These are phyloP conservation scores for Anguilla anguilla DNA, from an alignment of 2,797 vertebrate genomes.

Conservation along the genomic window DNA sequence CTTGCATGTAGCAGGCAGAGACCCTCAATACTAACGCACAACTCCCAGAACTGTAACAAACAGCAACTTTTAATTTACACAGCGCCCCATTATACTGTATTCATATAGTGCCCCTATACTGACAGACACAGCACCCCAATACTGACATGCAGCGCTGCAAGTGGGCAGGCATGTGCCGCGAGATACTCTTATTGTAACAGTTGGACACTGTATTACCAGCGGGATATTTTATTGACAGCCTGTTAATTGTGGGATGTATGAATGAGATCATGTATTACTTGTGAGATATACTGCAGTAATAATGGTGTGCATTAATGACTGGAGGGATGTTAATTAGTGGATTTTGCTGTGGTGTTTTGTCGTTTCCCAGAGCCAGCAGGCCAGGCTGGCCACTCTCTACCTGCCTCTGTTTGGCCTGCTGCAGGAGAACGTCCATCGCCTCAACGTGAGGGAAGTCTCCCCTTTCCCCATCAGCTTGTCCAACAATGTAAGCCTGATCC, in stretches of 20 bases:
- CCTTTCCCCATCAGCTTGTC: slow-evolving; percentile 80
- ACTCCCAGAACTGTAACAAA: too few relatives aligned
- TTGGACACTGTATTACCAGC: background rate
- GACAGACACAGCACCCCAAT: background rate
- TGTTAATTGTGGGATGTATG: background rate
- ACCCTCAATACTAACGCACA: too few relatives aligned
- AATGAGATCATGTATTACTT: background rate
- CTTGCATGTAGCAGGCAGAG: too few relatives aligned
- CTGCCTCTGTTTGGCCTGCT: slow-evolving; percentile 91
- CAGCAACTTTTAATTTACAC: too few relatives aligned
- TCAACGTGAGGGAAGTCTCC: slow-evolving; percentile 89
- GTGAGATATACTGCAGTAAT: background rate
- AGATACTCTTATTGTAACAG: background rate
- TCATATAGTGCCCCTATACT: background rate
- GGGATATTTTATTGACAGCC: background rate
- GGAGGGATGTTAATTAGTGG: background rate
- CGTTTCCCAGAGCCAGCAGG: slow-evolving; percentile 88
- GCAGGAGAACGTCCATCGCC: slow-evolving; percentile 91
- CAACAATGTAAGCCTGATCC: slow-evolving; percentile 77
- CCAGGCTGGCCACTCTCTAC: slow-evolving; percentile 92
- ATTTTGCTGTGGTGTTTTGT: slow-evolving; percentile 22
- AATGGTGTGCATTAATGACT: background rate
- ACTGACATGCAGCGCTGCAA: background rate
- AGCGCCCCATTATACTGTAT: background rate
- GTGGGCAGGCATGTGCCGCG: background rate